Evolutionary conservation across 2,888 invertebrate genomes (phyloP), one percentile per base, ranked within the genome.

Genomic region (Cerceris ruficornis): DNA sequence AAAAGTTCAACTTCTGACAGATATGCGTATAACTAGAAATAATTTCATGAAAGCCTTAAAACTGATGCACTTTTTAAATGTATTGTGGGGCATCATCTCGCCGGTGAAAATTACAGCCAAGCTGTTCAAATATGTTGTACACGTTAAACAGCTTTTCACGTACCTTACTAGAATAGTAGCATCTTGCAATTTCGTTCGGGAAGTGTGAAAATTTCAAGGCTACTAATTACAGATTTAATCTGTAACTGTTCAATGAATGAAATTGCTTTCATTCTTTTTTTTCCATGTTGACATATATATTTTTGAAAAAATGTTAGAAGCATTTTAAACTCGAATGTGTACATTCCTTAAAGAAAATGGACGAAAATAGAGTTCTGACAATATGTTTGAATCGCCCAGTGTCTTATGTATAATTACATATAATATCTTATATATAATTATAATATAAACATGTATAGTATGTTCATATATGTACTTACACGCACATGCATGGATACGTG

Each of bases 311-410:
- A 11, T 50, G 28, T 8, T 43, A 6, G 39, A 52, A n/a, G 62
- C 42, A 58, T 17, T 9, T 68, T 7, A 7, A 55, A 61, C 46
- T 42, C 7, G 46, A 49, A 61, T 49, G 54, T n/a, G 6, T 69
- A 68, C 67, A 78, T 78, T 78, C 68, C 68, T 78, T 46, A 46
- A 50, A 50, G n/a, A 11, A 50, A 50, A n/a, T n/a, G n/a, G 50
- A 28, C 28, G 28, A 28, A 28, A 28, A 50, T 50, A 6, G n/a
- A 50, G 9, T 50, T 11, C n/a, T 50, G 50, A 50, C 42, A 62
- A 62, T 62, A n/a, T 66, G 61, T 76, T 64, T 69, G 14, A 41
- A 58, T 54, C 28, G 14, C 52, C 13, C 64, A 54, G 43, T 55
- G 43, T 70, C 55, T 11, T 50, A n/a, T 50, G 9, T 50, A 50